Percentiles rank a stretch among this genome's conserved stretches.
These are phyloP conservation scores for Bombus affinis DNA, from an alignment of 1,140 invertebrate species.

Conservation along the genomic window DNA sequence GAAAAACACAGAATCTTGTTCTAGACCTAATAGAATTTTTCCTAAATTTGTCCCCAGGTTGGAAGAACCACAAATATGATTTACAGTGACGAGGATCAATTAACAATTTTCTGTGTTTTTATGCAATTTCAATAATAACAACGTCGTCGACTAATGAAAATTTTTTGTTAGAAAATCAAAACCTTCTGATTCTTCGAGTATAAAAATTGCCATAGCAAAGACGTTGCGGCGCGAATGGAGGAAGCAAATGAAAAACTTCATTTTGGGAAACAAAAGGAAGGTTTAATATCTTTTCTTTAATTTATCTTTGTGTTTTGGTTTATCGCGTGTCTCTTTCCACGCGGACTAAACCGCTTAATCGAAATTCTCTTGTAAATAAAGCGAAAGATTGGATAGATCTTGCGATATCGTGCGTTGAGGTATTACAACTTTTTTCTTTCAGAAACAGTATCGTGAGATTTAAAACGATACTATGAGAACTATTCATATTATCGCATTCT, in stretches of 20 bases:
- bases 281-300: too few species aligned
- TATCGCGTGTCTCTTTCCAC: not conserved
- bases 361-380: not conserved
- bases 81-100: not conserved
- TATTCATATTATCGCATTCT: not conserved
- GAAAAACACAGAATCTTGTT: too few species aligned
- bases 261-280: not conserved
- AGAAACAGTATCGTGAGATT: too few species aligned
- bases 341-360: not conserved
- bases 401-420: not conserved
- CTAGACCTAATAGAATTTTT: too few species aligned
- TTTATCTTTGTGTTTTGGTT: not conserved
- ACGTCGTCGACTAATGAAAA: not conserved
- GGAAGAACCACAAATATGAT: too few species aligned
- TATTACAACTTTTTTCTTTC: not conserved
- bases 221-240: not conserved
- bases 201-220: not conserved
- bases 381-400: not conserved
- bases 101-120: not conserved
- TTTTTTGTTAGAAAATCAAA: not conserved
- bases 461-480: not conserved
- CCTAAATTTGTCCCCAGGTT: too few species aligned
- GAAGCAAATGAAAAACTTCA: not conserved
- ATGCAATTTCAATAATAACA: not conserved
- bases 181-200: not conserved